Conservation (phyloP, 2,888 invertebrate genomes). For the Capitulum mitella region DNA sequence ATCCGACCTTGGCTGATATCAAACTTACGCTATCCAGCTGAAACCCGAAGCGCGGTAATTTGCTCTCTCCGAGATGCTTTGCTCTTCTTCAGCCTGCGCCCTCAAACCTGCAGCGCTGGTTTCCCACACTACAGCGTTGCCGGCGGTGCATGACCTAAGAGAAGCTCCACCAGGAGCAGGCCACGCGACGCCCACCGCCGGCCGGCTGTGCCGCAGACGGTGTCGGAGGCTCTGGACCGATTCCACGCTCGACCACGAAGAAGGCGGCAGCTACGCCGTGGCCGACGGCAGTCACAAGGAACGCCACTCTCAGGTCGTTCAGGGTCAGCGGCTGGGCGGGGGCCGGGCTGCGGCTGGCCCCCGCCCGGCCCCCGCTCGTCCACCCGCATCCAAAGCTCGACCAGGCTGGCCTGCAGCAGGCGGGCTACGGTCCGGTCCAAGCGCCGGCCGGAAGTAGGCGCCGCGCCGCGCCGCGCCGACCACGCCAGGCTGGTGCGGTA, state of each 20-base stretch:
- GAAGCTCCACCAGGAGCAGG: too few relatives aligned
- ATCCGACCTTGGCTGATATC: too few relatives aligned
- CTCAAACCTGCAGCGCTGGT: too few relatives aligned
- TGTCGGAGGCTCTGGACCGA: not conserved
- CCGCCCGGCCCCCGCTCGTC: not conserved
- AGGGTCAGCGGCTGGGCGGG: not conserved
- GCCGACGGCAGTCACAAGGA: not conserved
- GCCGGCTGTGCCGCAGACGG: too few relatives aligned
- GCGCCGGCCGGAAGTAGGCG: not conserved
- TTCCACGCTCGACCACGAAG: not conserved
- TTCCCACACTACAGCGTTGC: too few relatives aligned
- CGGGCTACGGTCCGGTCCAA: not conserved
- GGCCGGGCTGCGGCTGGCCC: not conserved
- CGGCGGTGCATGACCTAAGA: too few relatives aligned
- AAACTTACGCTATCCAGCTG: too few relatives aligned
- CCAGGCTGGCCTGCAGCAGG: not conserved
- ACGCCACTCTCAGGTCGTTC: slow-evolving; percentile 1
- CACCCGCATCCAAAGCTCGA: not conserved
- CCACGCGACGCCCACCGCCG: too few relatives aligned
- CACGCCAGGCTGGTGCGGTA: not conserved
- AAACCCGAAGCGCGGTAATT: too few relatives aligned
- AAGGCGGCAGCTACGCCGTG: not conserved
- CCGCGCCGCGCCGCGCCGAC: not conserved
- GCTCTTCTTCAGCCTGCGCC: too few relatives aligned
- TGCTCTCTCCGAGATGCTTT: too few relatives aligned